Conservation (phyloP, 2,797 vertebrate genomes). For the Antrozous pallidus region DNA sequence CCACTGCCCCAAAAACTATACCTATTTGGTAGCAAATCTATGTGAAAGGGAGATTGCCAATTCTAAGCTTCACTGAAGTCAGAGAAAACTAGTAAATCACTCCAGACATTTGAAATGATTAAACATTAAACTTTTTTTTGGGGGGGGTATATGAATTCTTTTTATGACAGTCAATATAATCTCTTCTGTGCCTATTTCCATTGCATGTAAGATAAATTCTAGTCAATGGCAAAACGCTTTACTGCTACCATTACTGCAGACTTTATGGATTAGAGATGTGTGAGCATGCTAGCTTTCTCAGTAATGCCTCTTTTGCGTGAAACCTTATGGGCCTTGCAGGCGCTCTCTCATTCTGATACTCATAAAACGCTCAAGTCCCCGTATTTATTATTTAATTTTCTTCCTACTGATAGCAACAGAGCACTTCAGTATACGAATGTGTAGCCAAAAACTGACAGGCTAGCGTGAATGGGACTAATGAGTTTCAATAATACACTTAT, state of each 20-base stretch:
- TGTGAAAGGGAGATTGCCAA: constrained; percentile 32
- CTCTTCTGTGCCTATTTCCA: constrained; percentile 77
- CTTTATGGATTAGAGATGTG: constrained; percentile 85
- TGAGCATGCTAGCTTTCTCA: constrained; percentile 82
- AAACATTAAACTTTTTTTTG: constrained; percentile 81
- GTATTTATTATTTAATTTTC: constrained; percentile 85
- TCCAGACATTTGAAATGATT: constrained; percentile 74
- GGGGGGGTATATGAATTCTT: constrained; percentile 76
- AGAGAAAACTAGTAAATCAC: constrained; percentile 79
- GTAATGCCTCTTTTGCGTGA: constrained; percentile 82
- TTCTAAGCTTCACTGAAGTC: constrained; percentile 66
- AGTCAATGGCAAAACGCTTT: constrained; percentile 80
- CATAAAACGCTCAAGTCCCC: constrained; percentile 79
- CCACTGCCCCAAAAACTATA: accelerated
- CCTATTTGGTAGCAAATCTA: neutral
- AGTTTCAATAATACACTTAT: constrained; percentile 83
- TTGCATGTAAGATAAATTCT: constrained; percentile 79
- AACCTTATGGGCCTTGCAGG: constrained; percentile 83
- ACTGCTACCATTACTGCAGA: constrained; percentile 81
- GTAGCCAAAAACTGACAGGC: constrained; percentile 77
- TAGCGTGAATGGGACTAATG: constrained; percentile 82
- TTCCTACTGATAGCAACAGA: constrained; percentile 72
- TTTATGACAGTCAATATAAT: constrained; percentile 79
- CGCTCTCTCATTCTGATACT: constrained; percentile 80
- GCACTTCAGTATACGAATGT: constrained; percentile 71